A percentile compares a stretch with the other conserved stretches of the same genome.
These are phyloP conservation scores for Drosophila pachea DNA, from an alignment of 1,140 invertebrate species.

Conservation along the genomic window DNA sequence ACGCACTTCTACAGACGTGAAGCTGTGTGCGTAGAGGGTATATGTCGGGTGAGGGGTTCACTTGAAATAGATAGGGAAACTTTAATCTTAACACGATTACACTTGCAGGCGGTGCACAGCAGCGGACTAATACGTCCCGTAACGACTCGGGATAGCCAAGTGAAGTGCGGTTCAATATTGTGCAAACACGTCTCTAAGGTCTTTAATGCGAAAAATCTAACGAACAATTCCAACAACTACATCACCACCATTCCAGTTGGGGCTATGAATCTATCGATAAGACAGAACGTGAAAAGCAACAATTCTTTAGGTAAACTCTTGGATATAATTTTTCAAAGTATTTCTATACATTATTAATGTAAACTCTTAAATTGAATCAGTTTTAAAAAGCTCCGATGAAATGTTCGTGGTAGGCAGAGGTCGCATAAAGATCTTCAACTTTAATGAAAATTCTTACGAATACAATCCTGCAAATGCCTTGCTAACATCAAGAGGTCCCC, in stretches of 20 bases:
- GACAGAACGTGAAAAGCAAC: conserved; percentile 87
- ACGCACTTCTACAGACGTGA: conserved; percentile 79
- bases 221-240: conserved; percentile 87
- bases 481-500: conserved; percentile 46
- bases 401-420: conserved; percentile 88
- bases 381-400: conserved; percentile 82
- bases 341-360: background rate
- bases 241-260: conserved; percentile 90
- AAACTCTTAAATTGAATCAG: conserved; percentile 66
- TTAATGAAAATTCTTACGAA: conserved; percentile 87
- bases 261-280: conserved; percentile 91
- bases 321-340: conserved; percentile 30
- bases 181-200: conserved; percentile 88
- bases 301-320: conserved; percentile 89
- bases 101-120: conserved; percentile 58
- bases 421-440: conserved; percentile 86
- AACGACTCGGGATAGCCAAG: conserved; percentile 55
- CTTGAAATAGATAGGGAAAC: too few species aligned
- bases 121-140: conserved; percentile 62
- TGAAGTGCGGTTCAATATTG: conserved; percentile 60
- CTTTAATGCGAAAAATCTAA: conserved; percentile 85
- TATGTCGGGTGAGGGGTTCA: conserved; percentile 86
- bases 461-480: conserved; percentile 80
- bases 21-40: conserved; percentile 89
- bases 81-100: too few species aligned